Base-by-base conservation (phyloP, 2,113 vertebrate genomes). In the Hemiscyllium ocellatum region DNA sequence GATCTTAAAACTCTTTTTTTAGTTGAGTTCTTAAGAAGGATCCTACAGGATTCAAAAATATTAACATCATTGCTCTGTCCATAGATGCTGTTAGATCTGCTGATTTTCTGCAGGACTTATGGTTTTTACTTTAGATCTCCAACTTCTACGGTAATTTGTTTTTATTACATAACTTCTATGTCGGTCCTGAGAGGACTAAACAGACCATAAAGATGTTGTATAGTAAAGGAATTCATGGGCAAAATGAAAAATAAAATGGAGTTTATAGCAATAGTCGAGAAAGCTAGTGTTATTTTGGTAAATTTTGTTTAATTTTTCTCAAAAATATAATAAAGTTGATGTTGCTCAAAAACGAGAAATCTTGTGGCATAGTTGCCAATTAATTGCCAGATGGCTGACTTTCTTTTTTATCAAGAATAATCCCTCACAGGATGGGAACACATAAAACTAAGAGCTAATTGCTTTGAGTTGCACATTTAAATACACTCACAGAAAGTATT, bases 401-500 rank as follows among this genome's bases (percentile, higher is more conserved):
- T 76, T 76, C 72, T 76, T 13, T 29, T 76, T 76, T 33, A 76
- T 2, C 29, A 12, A 12, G 8, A 76, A 76, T 10, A 33, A 8
- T 13, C 29, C 72, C 72, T 33, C 10, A 76, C 8, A 76, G 8
- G 72, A n/a, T n/a, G 33, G 72, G 2, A 76, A 76, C 10, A 76
- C 72, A 33, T 68, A n/a, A 93, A 93, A 33, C 66, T 22, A 37
- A 90, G 89, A 6, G 33, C 33, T 37, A 93, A 66, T 37, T 37
- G 33, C n/a, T 93, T 37, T 37, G n/a, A 68, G 33, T 66, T 20
- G 8, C 37, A 66, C 66, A 65, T 19, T 83, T 83, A 83, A 83
- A 83, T 80, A 37, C 33, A 80, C 17, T 80, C 86, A 89, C 86
- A 91, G 87, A 91, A 91, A 91, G 87, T 90, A 61, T 6, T 33